Conservation (phyloP, 1,140 invertebrate genomes). For the Trichogramma pretiosum region DNA sequence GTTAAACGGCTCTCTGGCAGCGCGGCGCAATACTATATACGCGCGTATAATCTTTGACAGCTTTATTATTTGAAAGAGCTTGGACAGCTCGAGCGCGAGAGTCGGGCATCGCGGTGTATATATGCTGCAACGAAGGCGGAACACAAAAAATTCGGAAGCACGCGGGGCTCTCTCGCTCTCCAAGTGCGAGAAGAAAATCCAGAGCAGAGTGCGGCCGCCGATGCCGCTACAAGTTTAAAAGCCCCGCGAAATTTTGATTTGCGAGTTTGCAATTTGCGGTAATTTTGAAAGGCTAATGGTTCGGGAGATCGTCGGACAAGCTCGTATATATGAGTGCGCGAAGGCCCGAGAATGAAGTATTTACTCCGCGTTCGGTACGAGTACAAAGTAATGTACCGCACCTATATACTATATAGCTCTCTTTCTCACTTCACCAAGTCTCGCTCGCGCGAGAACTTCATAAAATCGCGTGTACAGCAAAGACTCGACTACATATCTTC, state of each 20-base stretch:
- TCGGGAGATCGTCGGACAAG: no score
- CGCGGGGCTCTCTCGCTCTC: no score
- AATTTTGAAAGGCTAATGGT: conserved; percentile 46
- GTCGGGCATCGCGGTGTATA: neutral
- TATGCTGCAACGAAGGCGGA: conserved; percentile 3
- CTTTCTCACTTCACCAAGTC: conserved; percentile 21
- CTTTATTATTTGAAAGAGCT: no score
- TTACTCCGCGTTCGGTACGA: no score
- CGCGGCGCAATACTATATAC: no score
- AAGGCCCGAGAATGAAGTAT: no score
- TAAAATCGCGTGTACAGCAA: conserved; percentile 36
- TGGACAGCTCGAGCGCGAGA: neutral
- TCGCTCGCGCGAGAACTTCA: conserved; percentile 34
- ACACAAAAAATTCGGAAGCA: conserved; percentile 14
- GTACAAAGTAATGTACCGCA: no score
- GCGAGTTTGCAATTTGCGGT: conserved; percentile 42
- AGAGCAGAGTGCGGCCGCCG: neutral
- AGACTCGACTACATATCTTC: no score
- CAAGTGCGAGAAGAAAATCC: neutral
- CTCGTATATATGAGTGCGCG: no score
- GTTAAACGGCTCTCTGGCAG: no score
- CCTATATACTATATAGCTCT: conserved; percentile 21
- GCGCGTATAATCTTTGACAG: no score
- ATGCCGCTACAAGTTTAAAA: conserved; percentile 25
- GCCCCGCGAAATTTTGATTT: conserved; percentile 43